phyloP scores from a whole-genome alignment of 2,888 invertebrate species.

The Stenolophus ochropezus region DNA sequence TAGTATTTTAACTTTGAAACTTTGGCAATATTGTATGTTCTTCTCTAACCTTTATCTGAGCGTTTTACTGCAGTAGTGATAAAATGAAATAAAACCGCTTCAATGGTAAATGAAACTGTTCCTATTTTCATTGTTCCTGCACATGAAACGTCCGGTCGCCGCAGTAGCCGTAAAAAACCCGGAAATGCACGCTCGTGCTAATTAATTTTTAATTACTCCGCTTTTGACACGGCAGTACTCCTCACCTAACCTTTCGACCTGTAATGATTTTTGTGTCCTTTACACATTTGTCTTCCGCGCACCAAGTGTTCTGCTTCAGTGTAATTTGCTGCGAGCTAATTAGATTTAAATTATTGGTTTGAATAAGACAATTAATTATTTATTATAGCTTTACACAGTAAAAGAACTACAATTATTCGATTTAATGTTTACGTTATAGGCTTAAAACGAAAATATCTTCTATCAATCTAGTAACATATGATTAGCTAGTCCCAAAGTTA shows the following conservation, averaged over 20 bases:
- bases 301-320: neutral
- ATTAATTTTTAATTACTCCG: constrained; percentile 32
- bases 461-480: no score
- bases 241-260: neutral
- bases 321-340: neutral
- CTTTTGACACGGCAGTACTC: constrained; percentile 31
- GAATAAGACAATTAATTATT: no score
- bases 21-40: neutral
- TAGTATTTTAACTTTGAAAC: neutral
- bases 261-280: constrained; percentile 19
- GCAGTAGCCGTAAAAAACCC: constrained; percentile 20
- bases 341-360: no score
- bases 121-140: constrained; percentile 28
- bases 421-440: no score
- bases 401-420: no score
- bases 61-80: neutral
- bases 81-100: constrained; percentile 26
- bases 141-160: constrained; percentile 5
- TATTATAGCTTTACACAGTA: no score
- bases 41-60: neutral
- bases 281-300: neutral
- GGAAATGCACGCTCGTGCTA: constrained; percentile 17
- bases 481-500: no score
- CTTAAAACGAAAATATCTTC: no score
- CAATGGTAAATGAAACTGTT: constrained; percentile 23